Percentiles rank a stretch among this genome's conserved stretches.
Evolutionary conservation across 2,797 vertebrate species (phyloP).

Genomic region (Tachyglossus aculeatus): DNA sequence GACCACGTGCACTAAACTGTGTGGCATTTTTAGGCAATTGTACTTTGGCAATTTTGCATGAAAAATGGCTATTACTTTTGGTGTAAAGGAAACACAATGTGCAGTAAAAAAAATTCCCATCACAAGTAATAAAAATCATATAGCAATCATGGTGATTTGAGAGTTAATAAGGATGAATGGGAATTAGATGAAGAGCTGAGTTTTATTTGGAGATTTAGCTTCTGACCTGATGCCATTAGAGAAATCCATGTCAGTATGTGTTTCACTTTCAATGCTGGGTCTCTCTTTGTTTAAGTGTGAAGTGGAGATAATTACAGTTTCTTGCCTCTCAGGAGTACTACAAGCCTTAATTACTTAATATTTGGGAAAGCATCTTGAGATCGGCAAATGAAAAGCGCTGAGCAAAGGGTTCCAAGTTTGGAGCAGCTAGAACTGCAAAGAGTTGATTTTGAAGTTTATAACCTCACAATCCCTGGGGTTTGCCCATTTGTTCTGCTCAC

Average conservation of each 20-base stretch:
- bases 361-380: constrained; percentile 54
- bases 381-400: constrained; percentile 63
- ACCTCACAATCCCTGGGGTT: too few relatives aligned
- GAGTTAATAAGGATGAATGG: neutral
- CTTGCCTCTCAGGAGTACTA: constrained; percentile 40
- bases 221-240: constrained; percentile 45
- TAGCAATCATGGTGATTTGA: too few relatives aligned
- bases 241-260: constrained; percentile 14
- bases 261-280: constrained; percentile 57
- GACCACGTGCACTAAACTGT: too few relatives aligned
- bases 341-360: constrained; percentile 67
- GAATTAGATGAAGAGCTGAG: neutral
- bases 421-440: constrained; percentile 31
- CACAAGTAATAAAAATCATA: too few relatives aligned
- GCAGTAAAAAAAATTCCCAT: neutral
- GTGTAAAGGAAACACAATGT: neutral
- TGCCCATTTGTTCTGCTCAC: too few relatives aligned
- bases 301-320: constrained; percentile 59
- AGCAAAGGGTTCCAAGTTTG: constrained; percentile 36
- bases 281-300: constrained; percentile 19
- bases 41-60: neutral
- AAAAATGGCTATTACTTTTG: neutral
- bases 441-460: too few relatives aligned
- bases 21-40: too few relatives aligned
- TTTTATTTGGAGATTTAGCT: constrained; percentile 30